A percentile compares a stretch with the other conserved stretches of the same genome.
phyloP scores from a whole-genome alignment of 2,113 vertebrate species.

The Falco punctatus region DNA sequence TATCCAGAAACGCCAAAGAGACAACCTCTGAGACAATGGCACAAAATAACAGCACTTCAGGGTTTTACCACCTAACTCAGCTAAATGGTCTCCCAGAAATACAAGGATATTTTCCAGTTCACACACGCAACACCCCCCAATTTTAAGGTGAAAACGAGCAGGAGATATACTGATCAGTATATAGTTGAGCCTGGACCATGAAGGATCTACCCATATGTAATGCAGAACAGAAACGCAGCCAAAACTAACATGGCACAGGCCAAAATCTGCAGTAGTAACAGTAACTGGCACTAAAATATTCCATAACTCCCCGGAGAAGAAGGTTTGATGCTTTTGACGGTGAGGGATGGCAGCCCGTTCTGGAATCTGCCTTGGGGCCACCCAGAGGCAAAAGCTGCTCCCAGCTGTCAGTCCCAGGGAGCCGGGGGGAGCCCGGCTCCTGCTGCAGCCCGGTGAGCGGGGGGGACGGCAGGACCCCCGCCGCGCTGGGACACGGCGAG shows the following conservation, averaged over 20 bases:
- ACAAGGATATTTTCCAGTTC: background rate
- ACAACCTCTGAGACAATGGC: background rate
- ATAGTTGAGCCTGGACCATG: background rate
- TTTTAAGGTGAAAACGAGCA: slow-evolving; percentile 2
- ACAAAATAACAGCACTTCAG: background rate
- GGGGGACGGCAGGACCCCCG: background rate
- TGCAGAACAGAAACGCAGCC: slow-evolving; percentile 18
- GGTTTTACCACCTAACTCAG: background rate
- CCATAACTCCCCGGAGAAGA: background rate
- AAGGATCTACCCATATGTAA: background rate
- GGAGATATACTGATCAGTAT: background rate
- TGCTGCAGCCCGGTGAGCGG: background rate
- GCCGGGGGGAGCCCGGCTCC: accelerated
- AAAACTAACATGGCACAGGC: background rate
- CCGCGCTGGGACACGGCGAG: background rate
- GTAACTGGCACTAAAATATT: slow-evolving; percentile 41
- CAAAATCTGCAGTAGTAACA: slow-evolving; percentile 19
- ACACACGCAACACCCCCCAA: background rate
- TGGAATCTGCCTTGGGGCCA: slow-evolving; percentile 12
- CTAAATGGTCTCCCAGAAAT: background rate
- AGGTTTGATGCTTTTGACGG: background rate
- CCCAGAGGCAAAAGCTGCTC: background rate
- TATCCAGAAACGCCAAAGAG: slow-evolving; percentile 3
- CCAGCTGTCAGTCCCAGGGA: background rate
- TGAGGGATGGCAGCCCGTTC: background rate